Evolutionary conservation across 2,113 vertebrate species (phyloP), one percentile per base, ranked within the genome.

Genomic region (Sylvicapra grimmia): DNA sequence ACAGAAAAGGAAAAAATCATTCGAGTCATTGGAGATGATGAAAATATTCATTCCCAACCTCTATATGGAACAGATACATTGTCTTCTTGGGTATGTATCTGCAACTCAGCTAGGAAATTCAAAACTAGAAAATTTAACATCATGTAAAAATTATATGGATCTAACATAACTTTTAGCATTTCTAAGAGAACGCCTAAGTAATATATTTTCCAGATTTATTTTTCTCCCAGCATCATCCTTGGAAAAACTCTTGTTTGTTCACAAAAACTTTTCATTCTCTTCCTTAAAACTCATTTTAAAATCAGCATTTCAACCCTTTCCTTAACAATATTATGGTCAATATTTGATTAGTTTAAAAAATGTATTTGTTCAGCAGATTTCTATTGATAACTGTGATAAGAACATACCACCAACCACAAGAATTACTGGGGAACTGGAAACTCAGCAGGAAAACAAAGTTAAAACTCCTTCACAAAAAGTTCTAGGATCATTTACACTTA

Each of bases 21-120:
- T 96, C 98, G 98, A 90, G 97, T 98, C 2, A 97, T 99, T 21
- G 98, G 98, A 96, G 97, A 98, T 79, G 99, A 99, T 96, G 97
- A 99, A 94, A 99, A 98, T 63, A 63, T 99, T 89, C 97, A 97
- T 23, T 97, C 99, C n/a, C 99, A 93, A 95, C 97, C 97, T 85
- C 98, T 99, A 13, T 98, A 97, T 72, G 97, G 93, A 79, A 90
- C 96, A 86, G 91, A 86, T 2, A 13, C 98, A 19, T 97, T 97
- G 0, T 97, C 99, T 80, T 96, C 96, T 15, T 98, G 98, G 99
- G 99, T 99, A 98, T 59, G 97, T 97, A 90, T 94, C n/a, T 95
- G 23, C 84, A 94, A 61, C 27, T 19, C n/a, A 92, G 54, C 40
- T 58, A 47, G 49, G 12, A 88, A 94, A 54, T 87, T 51, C 33